phyloP scores from a whole-genome alignment of 2,888 invertebrate genomes.

The Spicauda simplicius region DNA sequence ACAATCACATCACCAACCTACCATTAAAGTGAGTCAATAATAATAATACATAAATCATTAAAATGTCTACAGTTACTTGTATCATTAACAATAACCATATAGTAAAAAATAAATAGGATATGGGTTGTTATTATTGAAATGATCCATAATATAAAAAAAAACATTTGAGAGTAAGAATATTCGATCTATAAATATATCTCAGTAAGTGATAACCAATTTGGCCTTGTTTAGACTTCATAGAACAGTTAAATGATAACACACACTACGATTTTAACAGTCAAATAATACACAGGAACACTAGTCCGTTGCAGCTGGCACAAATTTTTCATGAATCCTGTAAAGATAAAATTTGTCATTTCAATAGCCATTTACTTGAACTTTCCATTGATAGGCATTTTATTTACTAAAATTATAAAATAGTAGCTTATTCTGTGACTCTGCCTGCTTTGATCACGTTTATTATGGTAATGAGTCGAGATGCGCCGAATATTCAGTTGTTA shows the following conservation, averaged over 20 bases:
- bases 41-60: not conserved
- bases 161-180: not conserved
- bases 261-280: conserved; percentile 50
- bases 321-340: too few relatives aligned
- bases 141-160: not conserved
- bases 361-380: too few relatives aligned
- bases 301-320: too few relatives aligned
- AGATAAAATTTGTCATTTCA: too few relatives aligned
- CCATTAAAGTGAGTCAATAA: not conserved
- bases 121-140: not conserved
- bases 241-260: conserved; percentile 44
- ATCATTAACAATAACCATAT: conserved; percentile 1
- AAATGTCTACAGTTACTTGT: not conserved
- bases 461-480: too few relatives aligned
- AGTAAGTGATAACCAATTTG: conserved; percentile 13
- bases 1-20: not conserved
- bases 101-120: not conserved
- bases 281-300: conserved; percentile 52
- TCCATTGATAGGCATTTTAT: too few relatives aligned
- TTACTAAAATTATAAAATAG: too few relatives aligned
- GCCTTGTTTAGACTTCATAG: conserved; percentile 21
- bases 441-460: too few relatives aligned
- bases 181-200: conserved; percentile 8
- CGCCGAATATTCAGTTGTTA: too few relatives aligned
- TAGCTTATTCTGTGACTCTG: too few relatives aligned